Conservation (phyloP, 1,140 invertebrate genomes). For the Solenopsis invicta region DNA sequence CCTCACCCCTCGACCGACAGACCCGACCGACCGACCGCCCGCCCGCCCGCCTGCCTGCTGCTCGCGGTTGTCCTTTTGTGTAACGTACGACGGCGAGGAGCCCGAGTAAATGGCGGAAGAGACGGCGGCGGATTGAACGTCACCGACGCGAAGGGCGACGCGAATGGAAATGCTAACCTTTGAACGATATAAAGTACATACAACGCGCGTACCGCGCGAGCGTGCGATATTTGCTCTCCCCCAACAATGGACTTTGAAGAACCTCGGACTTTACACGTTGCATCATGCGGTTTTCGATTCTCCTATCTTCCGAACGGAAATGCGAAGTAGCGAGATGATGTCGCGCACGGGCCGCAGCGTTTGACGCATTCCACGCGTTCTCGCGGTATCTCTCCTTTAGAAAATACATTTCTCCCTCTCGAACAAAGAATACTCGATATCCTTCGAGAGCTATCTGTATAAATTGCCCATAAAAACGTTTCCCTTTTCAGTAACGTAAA, state of each 20-base stretch:
- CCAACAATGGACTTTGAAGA: neutral
- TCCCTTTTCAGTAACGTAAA: neutral
- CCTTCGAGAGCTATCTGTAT: neutral
- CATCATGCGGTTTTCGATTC: neutral
- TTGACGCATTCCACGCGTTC: neutral
- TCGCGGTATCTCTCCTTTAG: neutral
- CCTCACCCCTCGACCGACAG: neutral
- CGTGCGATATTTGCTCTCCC: neutral
- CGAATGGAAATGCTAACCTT: slow-evolving; percentile 56
- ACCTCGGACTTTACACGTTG: neutral
- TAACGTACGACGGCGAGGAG: slow-evolving; percentile 21
- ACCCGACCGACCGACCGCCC: too few species aligned
- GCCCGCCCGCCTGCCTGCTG: too few species aligned
- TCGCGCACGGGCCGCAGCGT: too few species aligned
- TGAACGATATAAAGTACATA: slow-evolving; percentile 28
- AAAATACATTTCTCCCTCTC: neutral
- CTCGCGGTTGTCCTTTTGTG: slow-evolving; percentile 37
- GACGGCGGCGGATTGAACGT: neutral
- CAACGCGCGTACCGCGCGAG: neutral
- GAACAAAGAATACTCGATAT: neutral
- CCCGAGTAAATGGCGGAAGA: slow-evolving; percentile 50
- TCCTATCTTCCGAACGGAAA: neutral
- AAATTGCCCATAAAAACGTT: neutral
- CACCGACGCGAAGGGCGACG: slow-evolving; percentile 23
- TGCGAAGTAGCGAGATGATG: neutral